Base-by-base conservation (phyloP, 2,888 invertebrate genomes). In the Ptychoptera contaminata region DNA sequence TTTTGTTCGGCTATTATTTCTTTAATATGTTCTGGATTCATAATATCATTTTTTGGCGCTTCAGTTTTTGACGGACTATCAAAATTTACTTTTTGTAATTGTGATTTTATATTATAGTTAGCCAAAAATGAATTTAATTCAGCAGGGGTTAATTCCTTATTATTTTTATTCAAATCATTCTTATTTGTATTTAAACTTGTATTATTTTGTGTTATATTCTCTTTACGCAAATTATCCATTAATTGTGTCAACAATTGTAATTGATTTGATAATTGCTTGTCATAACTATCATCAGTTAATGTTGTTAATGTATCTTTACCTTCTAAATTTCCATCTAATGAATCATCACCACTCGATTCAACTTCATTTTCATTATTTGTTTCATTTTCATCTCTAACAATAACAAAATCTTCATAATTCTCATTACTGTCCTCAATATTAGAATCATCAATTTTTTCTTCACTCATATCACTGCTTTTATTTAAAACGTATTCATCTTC, bases 121-220 rank as follows among this genome's bases (percentile, higher is more conserved):
- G 65, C 62, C 31, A 66, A 46, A 38, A 65, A 65, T 2, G 65
- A 63, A 50, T 66, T 66, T 31, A 66, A 43, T 36, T 66, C 63
- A 52, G 65, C 64, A 0, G 66, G 63, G 2, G 60, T 52, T 46
- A 66, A 47, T 5, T 63, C 62, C 9, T 23, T 31, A 6, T 37
- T 12, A 9, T 7, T 23, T 5, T 23, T 23, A 23, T 23, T 23
- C 3, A 5, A 3, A 5, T 23, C 23, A 23, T 23, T 7, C 23
- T 23, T 23, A 23, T 23, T 23, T 23, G 7, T 23, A 5, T 3
- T 23, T 7, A 23, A 23, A 7, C 7, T 23, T 23, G 23, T 23
- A 23, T 34, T 16, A 8, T 31, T 14, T 35, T 30, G 30, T n/a
- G 36, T 39, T 11, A 36, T 37, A 7, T 52, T 46, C 1, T 56